Evolutionary conservation across 2,888 invertebrate genomes (phyloP).

Genomic region (Ypsolopha sequella): DNA sequence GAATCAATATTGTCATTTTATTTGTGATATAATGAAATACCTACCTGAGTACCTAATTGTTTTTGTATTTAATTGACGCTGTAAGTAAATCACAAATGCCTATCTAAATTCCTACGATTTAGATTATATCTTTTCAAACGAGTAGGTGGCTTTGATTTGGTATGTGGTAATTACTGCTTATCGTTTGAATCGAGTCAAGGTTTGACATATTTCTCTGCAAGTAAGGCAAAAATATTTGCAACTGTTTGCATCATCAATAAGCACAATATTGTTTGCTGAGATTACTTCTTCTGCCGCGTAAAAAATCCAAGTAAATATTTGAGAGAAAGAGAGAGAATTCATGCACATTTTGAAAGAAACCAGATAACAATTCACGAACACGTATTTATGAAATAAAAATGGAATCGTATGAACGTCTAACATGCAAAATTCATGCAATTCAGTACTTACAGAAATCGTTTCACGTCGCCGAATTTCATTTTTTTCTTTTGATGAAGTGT

Average conservation of each 20-base stretch:
- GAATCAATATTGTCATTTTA: too few relatives aligned
- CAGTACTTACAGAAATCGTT: conserved; percentile 48
- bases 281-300: not conserved
- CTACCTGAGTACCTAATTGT: too few relatives aligned
- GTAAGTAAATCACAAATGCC: not conserved
- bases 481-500: conserved; percentile 20
- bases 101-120: conserved; percentile 1
- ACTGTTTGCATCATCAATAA: not conserved
- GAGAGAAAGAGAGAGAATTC: not conserved
- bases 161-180: not conserved
- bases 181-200: too few relatives aligned
- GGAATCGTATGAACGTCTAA: not conserved
- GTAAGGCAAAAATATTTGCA: not conserved
- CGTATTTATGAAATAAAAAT: too few relatives aligned
- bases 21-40: too few relatives aligned
- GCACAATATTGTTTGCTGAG: not conserved
- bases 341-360: too few relatives aligned
- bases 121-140: not conserved
- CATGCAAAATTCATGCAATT: not conserved
- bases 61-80: not conserved
- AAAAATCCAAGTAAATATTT: too few relatives aligned
- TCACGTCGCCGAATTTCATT: conserved; percentile 27
- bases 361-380: too few relatives aligned
- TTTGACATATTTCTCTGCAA: too few relatives aligned
- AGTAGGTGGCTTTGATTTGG: not conserved